These are phyloP conservation scores for Anguilla pacifica DNA, from an alignment of 2,797 vertebrate genomes.

Conservation along the genomic window DNA sequence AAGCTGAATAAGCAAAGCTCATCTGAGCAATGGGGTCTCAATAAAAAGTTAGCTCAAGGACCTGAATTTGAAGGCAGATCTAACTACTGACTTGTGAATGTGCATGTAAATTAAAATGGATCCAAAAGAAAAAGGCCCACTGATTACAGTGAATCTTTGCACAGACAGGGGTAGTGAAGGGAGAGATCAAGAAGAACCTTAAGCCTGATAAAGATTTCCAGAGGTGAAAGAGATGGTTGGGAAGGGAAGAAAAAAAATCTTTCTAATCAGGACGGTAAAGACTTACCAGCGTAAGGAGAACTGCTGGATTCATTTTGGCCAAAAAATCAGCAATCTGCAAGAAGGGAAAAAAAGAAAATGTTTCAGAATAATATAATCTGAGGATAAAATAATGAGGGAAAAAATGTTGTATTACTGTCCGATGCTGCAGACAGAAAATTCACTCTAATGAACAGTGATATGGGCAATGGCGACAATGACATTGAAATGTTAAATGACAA, in stretches of 20 bases:
- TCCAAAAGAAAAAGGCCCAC: not conserved
- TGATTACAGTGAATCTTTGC: not conserved
- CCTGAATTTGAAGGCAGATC: not conserved
- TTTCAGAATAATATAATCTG: not conserved
- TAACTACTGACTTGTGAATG: not conserved
- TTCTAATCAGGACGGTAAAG: no score
- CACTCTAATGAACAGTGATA: not conserved
- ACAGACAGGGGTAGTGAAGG: not conserved
- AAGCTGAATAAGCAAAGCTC: not conserved
- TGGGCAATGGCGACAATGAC: not conserved
- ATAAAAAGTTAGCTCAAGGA: not conserved
- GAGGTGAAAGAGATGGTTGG: not conserved
- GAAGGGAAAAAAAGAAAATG: conserved; percentile 25
- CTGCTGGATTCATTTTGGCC: conserved; percentile 71
- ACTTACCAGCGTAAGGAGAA: conserved; percentile 89
- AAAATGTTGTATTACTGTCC: not conserved
- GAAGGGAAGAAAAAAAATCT: not conserved
- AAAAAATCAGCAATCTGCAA: conserved; percentile 80
- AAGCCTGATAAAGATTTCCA: not conserved
- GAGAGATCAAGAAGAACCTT: not conserved
- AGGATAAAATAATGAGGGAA: not conserved
- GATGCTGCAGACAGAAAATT: not conserved
- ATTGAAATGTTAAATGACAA: conserved; percentile 32
- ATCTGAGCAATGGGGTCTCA: not conserved
- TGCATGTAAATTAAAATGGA: not conserved